Evolutionary conservation across 2,797 vertebrate species (phyloP).

Genomic region (Leuciscus waleckii): DNA sequence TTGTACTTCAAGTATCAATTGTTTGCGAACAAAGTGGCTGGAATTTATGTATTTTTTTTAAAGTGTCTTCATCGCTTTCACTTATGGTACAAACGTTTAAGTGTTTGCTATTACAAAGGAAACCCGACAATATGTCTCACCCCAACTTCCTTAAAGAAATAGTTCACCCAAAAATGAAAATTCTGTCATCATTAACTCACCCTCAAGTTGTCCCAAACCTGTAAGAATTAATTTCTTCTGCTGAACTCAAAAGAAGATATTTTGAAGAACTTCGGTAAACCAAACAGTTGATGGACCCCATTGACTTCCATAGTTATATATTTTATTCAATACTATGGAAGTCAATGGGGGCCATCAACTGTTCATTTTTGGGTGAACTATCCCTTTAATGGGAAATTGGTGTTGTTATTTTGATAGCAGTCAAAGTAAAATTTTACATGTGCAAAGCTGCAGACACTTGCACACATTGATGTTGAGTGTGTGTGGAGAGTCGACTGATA

Average conservation of each 20-base stretch:
- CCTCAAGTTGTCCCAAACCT: too few species aligned
- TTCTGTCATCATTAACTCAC: too few species aligned
- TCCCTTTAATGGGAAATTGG: background rate
- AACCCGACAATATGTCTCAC: background rate
- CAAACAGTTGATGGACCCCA: too few species aligned
- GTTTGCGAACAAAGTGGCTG: background rate
- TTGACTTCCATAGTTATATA: too few species aligned
- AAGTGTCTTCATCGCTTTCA: background rate
- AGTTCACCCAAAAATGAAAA: too few species aligned
- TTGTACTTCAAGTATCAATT: background rate
- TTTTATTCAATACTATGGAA: too few species aligned
- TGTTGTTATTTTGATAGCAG: background rate
- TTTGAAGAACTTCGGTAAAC: too few species aligned
- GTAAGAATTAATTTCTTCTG: too few species aligned
- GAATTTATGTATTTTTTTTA: background rate
- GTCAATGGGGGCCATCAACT: too few species aligned
- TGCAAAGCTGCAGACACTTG: conserved; percentile 14
- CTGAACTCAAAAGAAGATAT: too few species aligned
- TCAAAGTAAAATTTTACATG: background rate
- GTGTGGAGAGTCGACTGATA: background rate
- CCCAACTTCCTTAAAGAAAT: background rate
- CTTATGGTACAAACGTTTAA: background rate
- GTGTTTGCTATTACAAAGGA: background rate
- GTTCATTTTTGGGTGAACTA: too few species aligned
- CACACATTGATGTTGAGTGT: background rate